A percentile compares a stretch with the other conserved stretches of the same genome.
Conservation (phyloP, 2,797 vertebrate genomes). For the Trachops cirrhosus region DNA sequence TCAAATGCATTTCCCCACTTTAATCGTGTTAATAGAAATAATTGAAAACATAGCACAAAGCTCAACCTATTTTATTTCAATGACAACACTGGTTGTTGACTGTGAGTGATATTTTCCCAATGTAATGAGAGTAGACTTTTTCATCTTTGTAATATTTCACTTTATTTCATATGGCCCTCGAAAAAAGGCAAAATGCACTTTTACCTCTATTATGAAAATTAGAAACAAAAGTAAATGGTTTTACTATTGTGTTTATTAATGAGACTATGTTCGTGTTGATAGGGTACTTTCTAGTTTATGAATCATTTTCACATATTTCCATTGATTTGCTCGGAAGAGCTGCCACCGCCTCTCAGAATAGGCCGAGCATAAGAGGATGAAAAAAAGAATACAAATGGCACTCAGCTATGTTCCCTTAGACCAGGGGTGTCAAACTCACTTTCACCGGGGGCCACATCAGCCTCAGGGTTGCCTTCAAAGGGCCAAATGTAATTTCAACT, state of each 20-base stretch:
- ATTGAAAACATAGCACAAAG: neutral
- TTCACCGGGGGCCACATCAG: no score
- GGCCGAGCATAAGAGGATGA: neutral
- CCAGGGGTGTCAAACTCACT: no score
- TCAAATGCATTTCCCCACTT: slow-evolving; percentile 38
- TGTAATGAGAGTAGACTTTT: neutral
- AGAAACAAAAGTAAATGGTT: neutral
- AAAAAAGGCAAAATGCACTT: neutral
- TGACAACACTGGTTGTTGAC: neutral
- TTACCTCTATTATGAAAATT: neutral
- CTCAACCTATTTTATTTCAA: neutral
- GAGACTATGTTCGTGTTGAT: neutral
- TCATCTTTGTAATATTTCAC: neutral
- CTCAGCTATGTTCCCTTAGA: neutral
- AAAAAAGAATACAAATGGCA: neutral
- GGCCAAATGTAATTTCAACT: no score
- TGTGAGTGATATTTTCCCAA: neutral
- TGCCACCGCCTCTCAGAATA: neutral
- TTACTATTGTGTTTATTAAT: neutral
- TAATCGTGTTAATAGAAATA: slow-evolving; percentile 44
- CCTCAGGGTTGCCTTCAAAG: no score
- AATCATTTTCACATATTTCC: neutral
- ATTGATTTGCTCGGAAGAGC: neutral
- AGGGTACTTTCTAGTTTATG: neutral
- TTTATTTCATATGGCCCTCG: neutral